Conservation (phyloP, 1,140 invertebrate species). For the Sarcophaga peregrina region DNA sequence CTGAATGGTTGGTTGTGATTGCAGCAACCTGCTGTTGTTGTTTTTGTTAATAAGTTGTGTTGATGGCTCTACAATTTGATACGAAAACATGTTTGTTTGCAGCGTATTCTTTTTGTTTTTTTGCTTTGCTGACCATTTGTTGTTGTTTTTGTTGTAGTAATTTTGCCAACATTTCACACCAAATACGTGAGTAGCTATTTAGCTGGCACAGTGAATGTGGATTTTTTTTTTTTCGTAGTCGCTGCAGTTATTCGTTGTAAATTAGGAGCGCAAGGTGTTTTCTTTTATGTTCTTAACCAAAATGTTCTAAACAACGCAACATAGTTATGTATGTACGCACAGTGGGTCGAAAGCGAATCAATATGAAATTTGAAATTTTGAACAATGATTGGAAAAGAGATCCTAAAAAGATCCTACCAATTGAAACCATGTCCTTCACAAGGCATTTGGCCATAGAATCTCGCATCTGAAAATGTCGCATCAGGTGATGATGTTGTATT, state of each 20-base stretch:
- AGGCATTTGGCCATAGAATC: too few relatives aligned
- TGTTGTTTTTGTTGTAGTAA: neutral
- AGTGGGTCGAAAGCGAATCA: neutral
- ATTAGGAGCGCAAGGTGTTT: conserved; percentile 14
- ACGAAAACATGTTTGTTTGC: conserved; percentile 19
- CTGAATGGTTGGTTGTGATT: neutral
- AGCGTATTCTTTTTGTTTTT: neutral
- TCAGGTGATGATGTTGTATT: too few relatives aligned
- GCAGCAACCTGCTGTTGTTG: neutral
- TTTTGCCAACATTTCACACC: conserved; percentile 31
- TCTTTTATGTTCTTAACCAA: conserved; percentile 6
- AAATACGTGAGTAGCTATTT: conserved; percentile 3
- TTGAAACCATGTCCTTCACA: too few relatives aligned
- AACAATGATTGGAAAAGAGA: too few relatives aligned
- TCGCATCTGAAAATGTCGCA: too few relatives aligned
- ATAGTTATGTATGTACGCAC: neutral
- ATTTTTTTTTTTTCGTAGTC: neutral
- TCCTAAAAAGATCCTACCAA: too few relatives aligned
- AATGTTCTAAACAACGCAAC: neutral
- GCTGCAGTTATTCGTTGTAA: neutral
- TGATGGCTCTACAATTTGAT: conserved; percentile 15
- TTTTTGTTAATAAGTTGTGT: neutral
- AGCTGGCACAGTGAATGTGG: conserved; percentile 4
- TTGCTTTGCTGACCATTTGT: conserved; percentile 1
- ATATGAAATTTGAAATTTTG: neutral